Base-by-base conservation (phyloP, 2,797 vertebrate species). In the Cirrhinus mrigala region DNA sequence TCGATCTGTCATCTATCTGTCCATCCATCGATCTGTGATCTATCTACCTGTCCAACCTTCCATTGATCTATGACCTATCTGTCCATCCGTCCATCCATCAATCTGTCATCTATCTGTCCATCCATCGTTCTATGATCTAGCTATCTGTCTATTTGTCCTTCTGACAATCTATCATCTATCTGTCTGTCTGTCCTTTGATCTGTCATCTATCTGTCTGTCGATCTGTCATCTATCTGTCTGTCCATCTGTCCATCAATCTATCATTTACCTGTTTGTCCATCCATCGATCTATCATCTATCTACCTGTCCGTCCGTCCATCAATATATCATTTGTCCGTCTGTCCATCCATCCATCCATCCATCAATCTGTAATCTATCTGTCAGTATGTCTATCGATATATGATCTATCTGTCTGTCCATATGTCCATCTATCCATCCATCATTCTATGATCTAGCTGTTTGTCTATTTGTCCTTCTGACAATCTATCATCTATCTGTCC, bases 401-500 rank as follows among this genome's bases (percentile, higher is more conserved):
- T 64, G 24, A 8, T 66, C 27, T 8, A 44, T 54, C 56, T 7
- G 0, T 62, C 24, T 15, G 1, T 62, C 50, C 15, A 0, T n/a
- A n/a, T n/a, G n/a, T n/a, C 56, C 7, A 0, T 62, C n/a, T 64
- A 1, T 64, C 16, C 40, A 40, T 44, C 37, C 37, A 6, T 40
- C 37, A 6, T 6, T 40, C 5, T 40, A 40, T 40, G 5, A 40
- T 40, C 37, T 40, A 40, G 40, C 6, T 9, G 0, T 33, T 1
- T 15, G 0, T 68, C 16, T 1, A 0, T 64, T 6, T 6, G 1
- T 64, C 62, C 14, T 0, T 64, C n/a, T 2, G 1, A 15, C 24
- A 1, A 14, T 64, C 24, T 15, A 9, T 60, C 54, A 52, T 50
- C 48, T 4, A 50, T 50, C 48, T 15, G 15, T 40, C 5, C 40